Conservation (phyloP, 2,113 vertebrate species). For the Scartelaos histophorus region DNA sequence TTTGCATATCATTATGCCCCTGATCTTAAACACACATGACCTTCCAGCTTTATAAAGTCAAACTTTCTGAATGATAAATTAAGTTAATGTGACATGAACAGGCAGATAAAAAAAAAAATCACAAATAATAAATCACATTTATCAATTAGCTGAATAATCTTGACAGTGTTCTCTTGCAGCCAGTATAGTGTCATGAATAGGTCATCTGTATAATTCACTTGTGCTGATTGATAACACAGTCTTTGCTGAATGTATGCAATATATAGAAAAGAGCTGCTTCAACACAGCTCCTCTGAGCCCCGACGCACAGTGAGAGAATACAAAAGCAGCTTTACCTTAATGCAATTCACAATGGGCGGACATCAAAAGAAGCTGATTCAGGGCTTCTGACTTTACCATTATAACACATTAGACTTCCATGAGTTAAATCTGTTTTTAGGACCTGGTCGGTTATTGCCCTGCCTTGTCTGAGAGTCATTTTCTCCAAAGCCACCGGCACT, state of each 20-base stretch:
- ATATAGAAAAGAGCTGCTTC: not conserved
- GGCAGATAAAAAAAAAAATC: too few species aligned
- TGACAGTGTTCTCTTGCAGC: not conserved
- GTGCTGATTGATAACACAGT: not conserved
- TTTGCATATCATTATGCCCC: too few species aligned
- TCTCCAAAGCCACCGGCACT: not conserved
- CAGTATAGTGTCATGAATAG: not conserved
- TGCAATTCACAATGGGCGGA: not conserved
- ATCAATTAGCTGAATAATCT: too few species aligned
- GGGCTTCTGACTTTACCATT: not conserved
- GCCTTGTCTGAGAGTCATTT: not conserved
- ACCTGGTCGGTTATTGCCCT: not conserved
- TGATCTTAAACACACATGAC: too few species aligned
- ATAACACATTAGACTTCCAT: not conserved
- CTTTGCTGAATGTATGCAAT: not conserved
- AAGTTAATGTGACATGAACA: too few species aligned
- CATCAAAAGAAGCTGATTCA: constrained; percentile 14
- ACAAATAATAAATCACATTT: too few species aligned
- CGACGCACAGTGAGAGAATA: constrained; percentile 1
- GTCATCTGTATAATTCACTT: not conserved
- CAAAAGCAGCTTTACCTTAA: constrained; percentile 10
- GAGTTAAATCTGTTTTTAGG: not conserved
- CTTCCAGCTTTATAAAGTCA: too few species aligned
- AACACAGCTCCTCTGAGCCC: not conserved
- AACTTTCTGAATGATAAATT: too few species aligned